Conservation (phyloP, 2,888 invertebrate genomes). For the Drosophila nr. fundita region DNA sequence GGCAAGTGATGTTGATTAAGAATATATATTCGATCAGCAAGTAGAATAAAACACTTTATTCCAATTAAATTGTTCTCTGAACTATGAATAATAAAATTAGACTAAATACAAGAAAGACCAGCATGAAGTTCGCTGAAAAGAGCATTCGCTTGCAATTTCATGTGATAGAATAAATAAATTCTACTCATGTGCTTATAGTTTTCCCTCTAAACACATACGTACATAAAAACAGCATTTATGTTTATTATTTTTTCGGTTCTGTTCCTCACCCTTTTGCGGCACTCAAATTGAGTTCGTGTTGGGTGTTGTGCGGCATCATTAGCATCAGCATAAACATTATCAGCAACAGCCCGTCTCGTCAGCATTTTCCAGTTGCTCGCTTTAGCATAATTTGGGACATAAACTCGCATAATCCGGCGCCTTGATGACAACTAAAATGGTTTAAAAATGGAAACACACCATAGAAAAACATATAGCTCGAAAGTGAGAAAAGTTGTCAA, state of each 20-base stretch:
- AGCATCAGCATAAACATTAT: constrained; percentile 50
- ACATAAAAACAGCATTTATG: constrained; percentile 7
- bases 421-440: constrained; percentile 67
- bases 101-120: neutral
- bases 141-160: neutral
- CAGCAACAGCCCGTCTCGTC: constrained; percentile 34
- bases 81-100: neutral
- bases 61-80: neutral
- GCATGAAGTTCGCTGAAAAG: neutral
- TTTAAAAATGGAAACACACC: constrained; percentile 32
- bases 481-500: constrained; percentile 57
- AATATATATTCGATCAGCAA: neutral
- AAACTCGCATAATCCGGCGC: constrained; percentile 74
- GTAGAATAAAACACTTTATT: neutral
- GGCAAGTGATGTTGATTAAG: neutral
- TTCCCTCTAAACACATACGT: constrained; percentile 11
- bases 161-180: neutral
- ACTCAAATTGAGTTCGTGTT: constrained; percentile 12
- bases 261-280: neutral
- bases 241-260: constrained; percentile 12
- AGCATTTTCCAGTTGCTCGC: constrained; percentile 42
- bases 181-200: neutral
- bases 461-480: constrained; percentile 18
- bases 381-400: constrained; percentile 73
- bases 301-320: constrained; percentile 32